A percentile compares a stretch with the other conserved stretches of the same genome.
Evolutionary conservation across 2,113 vertebrate species (phyloP).

Genomic region (Copsychus sechellarum): DNA sequence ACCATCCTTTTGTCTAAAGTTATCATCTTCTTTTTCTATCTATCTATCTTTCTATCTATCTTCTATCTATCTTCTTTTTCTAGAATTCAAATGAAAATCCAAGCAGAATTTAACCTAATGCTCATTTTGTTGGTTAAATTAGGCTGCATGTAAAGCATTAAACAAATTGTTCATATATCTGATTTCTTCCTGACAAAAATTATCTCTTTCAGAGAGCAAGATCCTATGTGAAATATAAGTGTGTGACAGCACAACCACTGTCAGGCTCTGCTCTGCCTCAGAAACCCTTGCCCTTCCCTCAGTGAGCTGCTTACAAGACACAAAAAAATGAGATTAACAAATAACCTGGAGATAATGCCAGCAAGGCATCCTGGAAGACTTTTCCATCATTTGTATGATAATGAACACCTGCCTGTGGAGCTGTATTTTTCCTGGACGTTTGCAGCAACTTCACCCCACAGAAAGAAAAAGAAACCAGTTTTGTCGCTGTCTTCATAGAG

Average conservation of each 20-base stretch:
- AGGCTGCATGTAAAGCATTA: not conserved
- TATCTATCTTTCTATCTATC: no score
- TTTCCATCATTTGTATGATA: not conserved
- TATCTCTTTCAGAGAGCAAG: not conserved
- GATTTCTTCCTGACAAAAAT: not conserved
- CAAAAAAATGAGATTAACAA: not conserved
- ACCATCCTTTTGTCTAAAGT: not conserved
- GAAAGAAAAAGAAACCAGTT: not conserved
- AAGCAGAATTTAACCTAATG: not conserved
- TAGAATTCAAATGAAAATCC: not conserved
- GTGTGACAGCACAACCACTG: not conserved
- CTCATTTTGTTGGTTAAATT: not conserved
- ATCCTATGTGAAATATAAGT: not conserved
- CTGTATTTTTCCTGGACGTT: not conserved
- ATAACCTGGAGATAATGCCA: not conserved
- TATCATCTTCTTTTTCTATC: no score
- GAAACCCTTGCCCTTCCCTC: not conserved
- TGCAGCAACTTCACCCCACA: not conserved
- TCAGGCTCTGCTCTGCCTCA: not conserved
- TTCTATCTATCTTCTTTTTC: not conserved
- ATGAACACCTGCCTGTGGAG: slow-evolving; percentile 17
- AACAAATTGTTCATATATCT: not conserved
- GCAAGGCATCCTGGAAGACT: not conserved
- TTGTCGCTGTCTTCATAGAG: not conserved
- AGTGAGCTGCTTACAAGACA: not conserved